Conservation (phyloP, 2,797 vertebrate species). For the Threskiornis aethiopicus region DNA sequence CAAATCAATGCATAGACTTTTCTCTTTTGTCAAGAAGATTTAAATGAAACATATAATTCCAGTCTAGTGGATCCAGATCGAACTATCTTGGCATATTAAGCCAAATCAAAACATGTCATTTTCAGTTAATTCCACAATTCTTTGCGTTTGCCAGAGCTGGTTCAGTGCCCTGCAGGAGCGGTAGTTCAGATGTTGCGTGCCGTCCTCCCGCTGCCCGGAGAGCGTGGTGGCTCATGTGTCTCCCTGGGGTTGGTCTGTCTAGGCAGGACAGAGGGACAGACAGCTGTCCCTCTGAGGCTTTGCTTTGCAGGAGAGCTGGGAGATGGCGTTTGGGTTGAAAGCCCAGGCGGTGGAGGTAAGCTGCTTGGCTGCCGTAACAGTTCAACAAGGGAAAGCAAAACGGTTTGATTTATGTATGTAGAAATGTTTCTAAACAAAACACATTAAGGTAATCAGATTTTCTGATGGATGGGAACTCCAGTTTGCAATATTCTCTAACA, state of each 20-base stretch:
- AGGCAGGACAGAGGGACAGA: neutral
- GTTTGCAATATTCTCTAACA: neutral
- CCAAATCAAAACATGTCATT: slow-evolving; percentile 18
- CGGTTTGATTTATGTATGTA: neutral
- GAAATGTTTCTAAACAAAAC: neutral
- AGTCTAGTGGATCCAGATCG: neutral
- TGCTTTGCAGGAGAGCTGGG: neutral
- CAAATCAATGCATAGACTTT: neutral
- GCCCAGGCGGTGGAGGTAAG: neutral
- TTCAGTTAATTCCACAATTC: neutral
- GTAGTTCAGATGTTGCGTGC: neutral
- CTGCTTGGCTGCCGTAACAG: neutral
- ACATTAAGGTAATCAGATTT: neutral
- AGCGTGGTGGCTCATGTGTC: neutral
- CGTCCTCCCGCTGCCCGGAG: neutral
- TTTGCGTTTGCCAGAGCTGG: neutral
- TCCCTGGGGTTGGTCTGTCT: neutral
- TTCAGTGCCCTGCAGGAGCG: neutral
- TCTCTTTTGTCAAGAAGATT: neutral
- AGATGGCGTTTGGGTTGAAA: accelerated
- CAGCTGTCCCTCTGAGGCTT: accelerated
- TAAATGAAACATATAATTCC: neutral
- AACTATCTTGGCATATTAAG: neutral
- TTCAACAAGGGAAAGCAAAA: neutral
- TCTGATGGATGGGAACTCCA: neutral